phyloP scores from a whole-genome alignment of 2,888 invertebrate genomes.

The Blomia tropicalis region DNA sequence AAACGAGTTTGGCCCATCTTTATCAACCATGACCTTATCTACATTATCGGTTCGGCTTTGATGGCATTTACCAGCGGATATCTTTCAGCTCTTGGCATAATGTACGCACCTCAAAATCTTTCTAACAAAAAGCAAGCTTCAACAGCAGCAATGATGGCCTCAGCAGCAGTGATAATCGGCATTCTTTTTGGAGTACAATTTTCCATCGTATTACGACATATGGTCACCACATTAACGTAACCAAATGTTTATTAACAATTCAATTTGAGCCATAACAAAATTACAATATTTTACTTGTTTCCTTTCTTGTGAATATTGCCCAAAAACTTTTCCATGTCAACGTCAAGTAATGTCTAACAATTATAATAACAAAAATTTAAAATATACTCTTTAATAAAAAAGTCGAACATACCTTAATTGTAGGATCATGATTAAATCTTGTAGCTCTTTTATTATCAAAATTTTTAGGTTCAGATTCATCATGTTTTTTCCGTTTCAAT shows the following conservation, averaged over 20 bases:
- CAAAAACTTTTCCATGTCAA: neutral
- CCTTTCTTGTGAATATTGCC: neutral
- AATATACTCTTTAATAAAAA: neutral
- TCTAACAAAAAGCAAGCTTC: conserved; percentile 51
- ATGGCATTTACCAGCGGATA: conserved; percentile 47
- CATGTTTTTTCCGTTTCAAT: too few species aligned
- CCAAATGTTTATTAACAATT: neutral
- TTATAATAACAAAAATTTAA: neutral
- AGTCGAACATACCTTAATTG: neutral
- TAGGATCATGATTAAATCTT: neutral
- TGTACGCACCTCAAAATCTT: conserved; percentile 78
- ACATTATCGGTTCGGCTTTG: conserved; percentile 34
- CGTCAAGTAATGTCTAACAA: neutral
- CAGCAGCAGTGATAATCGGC: conserved; percentile 69
- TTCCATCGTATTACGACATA: conserved; percentile 1
- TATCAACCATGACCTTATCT: conserved; percentile 56
- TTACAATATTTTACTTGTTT: neutral
- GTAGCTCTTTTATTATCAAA: neutral
- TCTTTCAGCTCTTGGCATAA: conserved; percentile 77
- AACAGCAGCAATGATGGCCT: conserved; percentile 89
- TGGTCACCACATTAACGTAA: neutral
- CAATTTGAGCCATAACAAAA: neutral
- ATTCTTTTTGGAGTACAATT: conserved; percentile 1
- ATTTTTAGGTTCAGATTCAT: too few species aligned
- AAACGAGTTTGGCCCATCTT: conserved; percentile 49